These are phyloP conservation scores for Gnathochromis pfefferi DNA, from an alignment of 2,113 vertebrate genomes.

Conservation along the genomic window DNA sequence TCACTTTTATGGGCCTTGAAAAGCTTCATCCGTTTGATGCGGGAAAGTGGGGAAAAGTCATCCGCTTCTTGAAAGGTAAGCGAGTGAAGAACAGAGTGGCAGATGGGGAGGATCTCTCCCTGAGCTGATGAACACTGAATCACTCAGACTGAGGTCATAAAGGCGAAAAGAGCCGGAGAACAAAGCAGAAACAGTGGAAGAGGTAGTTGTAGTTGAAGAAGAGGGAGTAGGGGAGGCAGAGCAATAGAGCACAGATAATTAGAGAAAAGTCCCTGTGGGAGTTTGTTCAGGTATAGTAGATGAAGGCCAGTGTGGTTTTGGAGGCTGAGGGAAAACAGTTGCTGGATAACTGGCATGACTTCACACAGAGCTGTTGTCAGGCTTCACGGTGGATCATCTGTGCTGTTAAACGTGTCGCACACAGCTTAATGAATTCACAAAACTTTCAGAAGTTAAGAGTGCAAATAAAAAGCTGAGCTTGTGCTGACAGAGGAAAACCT, in stretches of 20 bases:
- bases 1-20: conserved; percentile 93
- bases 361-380: neutral
- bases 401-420: neutral
- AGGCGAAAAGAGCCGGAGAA: neutral
- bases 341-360: neutral
- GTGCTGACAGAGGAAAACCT: conserved; percentile 1
- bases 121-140: neutral
- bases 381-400: neutral
- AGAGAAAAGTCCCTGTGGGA: conserved; percentile 19
- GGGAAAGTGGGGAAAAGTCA: conserved; percentile 95
- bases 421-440: conserved; percentile 1
- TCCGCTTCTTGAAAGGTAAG: conserved; percentile 89
- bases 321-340: conserved; percentile 20
- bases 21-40: conserved; percentile 94
- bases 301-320: neutral
- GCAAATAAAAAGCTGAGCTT: neutral
- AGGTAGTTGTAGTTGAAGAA: neutral
- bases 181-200: neutral
- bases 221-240: neutral
- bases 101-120: neutral
- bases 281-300: conserved; percentile 1
- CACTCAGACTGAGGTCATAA: neutral
- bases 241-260: conserved; percentile 39
- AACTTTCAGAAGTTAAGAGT: neutral
- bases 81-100: neutral